Base-by-base conservation (phyloP, 2,888 invertebrate species). In the Hyles lineata region DNA sequence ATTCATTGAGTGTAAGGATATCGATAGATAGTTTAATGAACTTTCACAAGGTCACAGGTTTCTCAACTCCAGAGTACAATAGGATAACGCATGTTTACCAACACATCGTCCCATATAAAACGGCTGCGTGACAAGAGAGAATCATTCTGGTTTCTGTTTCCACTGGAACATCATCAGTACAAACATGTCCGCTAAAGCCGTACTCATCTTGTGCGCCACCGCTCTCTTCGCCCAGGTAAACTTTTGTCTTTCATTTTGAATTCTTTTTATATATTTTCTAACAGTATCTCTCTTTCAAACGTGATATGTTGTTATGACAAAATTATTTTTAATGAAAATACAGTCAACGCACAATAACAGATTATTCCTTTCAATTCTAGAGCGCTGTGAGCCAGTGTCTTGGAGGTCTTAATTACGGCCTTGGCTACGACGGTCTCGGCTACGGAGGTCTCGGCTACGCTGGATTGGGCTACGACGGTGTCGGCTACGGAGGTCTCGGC, bases 151-250 rank as follows among this genome's bases (percentile, higher is more conserved):
- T 77, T 76, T 75, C 76, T 73, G 19, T 6, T 43, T 23, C n/a
- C 17, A 17, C 32, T 52, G 9, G 29, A 62, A 32, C 62, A 61
- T 29, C 61, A 60, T 21, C 29, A 43, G 43, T 43, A 17, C 50
- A 23, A 61, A 25, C 70, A 78, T 80, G 70, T 70, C 73, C 62
- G 62, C 67, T 70, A 74, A 74, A 71, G 61, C 74, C 70, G 32
- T 75, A 67, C 70, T 80, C 72, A 70, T 77, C 60, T 71, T 74
- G 21, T 80, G 78, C 74, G 76, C 77, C 60, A 74, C 74, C n/a
- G 78, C 74, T 69, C 75, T 71, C 60, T 55, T 77, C 50, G 70
- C 71, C 32, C 71, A 71, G 62, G 71, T 71, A 61, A 11, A 43
- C 43, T 43, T 43, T 43, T 3, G 11, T 43, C 11, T 11, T 43